These are phyloP conservation scores for Salarias fasciatus DNA, from an alignment of 2,797 vertebrate genomes.

Conservation along the genomic window DNA sequence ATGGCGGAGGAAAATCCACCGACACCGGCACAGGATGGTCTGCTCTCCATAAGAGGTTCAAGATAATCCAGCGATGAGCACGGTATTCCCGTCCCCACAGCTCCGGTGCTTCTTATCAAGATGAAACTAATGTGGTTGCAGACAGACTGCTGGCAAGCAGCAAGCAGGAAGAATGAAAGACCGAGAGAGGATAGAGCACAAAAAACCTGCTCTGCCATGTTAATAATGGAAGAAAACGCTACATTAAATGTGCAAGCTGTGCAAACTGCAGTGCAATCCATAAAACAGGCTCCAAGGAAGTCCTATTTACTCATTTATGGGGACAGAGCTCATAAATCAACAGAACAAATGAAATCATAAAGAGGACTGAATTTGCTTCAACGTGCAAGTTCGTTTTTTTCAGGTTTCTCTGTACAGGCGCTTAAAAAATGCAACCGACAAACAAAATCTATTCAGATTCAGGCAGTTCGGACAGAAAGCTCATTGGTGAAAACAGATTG, in stretches of 20 bases:
- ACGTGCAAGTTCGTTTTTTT: too few species aligned
- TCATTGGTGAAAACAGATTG: background rate
- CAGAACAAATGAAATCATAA: background rate
- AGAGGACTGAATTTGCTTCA: too few species aligned
- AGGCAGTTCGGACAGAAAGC: background rate
- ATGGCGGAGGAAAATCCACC: background rate
- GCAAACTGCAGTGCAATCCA: too few species aligned
- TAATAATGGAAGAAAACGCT: background rate
- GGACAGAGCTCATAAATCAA: background rate
- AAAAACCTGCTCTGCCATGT: background rate
- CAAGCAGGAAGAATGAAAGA: conserved; percentile 7
- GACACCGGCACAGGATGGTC: background rate
- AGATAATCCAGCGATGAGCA: conserved; percentile 4
- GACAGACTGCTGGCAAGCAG: conserved; percentile 6
- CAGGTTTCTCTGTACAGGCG: too few species aligned
- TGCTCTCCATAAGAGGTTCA: conserved; percentile 2
- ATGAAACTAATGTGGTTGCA: conserved; percentile 14
- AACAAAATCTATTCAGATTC: background rate
- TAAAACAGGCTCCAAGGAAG: too few species aligned
- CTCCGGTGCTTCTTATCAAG: conserved; percentile 4
- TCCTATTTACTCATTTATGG: too few species aligned
- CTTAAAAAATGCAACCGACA: too few species aligned
- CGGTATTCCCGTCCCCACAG: conserved; percentile 5
- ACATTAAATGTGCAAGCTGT: background rate
- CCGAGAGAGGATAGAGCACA: background rate